Base-by-base conservation (phyloP, 2,888 invertebrate genomes). In the Tinea trinotella region DNA sequence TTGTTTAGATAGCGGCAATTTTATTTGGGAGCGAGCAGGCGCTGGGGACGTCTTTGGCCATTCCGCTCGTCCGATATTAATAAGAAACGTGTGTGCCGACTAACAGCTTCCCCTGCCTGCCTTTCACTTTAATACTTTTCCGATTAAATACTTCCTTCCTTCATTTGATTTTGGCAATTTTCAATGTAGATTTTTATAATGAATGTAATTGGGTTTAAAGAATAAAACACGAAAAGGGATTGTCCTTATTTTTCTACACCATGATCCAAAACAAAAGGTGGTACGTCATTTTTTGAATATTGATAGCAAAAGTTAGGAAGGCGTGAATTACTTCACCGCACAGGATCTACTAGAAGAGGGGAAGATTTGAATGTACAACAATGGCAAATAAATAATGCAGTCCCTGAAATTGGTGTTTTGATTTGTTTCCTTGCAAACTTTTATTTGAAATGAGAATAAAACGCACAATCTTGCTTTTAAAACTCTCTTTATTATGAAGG, bases 1-100 rank as follows among this genome's bases (percentile, higher is more conserved):
- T 87, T 87, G 87, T 87, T 87, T 87, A 87, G 87, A 87, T 87
- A 87, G 87, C 87, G 79, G 84, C 87, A 86, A 85, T 87, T 87
- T 87, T 87, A 87, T 87, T 87, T 85, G 86, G 84, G 80, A 83
- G 84, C 79, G 81, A 83, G 76, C 83, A 77, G 76, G 74, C 84
- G 75, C 81, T 71, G 62, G 82, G 83, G 86, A 82, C 83, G 77
- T 84, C 86, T 86, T 84, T 73, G 78, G 74, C 81, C 79, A 77
- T 82, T 81, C 70, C 73, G 65, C 74, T 81, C 74, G 76, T 74
- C 81, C 73, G 74, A 81, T 84, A 84, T 85, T 83, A 85, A 84
- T 84, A 85, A 83, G 81, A 79, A 77, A 79, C 81, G 82, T 81
- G 81, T 77, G 73, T 73, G 76, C 69, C 66, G 65, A 64, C 66